Evolutionary conservation across 2,113 vertebrate species (phyloP), one percentile per base, ranked within the genome.

Genomic region (Corydoras sp.): DNA sequence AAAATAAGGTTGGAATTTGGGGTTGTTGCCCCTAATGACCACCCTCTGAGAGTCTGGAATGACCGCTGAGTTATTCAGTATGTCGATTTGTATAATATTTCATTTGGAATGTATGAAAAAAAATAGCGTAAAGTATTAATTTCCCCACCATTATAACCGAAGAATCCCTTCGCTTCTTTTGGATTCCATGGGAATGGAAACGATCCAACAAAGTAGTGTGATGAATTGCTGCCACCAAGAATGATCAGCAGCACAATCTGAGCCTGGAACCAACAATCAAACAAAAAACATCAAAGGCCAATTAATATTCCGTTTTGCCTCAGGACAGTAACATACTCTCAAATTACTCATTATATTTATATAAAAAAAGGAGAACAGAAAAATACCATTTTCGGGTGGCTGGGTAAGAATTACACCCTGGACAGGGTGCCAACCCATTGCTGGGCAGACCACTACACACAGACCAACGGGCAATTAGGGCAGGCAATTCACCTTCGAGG

Each of bases 241-340:
- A 99, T 96, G 67, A 97, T 84, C 82, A 99, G 75, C 31, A 99
- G 89, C 70, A 98, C 90, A 72, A 99, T 95, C 85, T 99, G 96
- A 66, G 96, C 96, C 95, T 86, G 84, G 81, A 5, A 84, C 80
- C 67, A 68, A 6, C 35, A 43, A 8, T 43, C 35, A 43, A 86
- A 43, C 4, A 43, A 24, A 24, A 24, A 24, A 24, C 18, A 24
- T 24, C 2, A 24, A 24, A 24, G 18, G 84, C 18, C 1, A 2
- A 24, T 24, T 24, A 24, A 24, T 24, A 24, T 24, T 24, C 2
- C 2, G 18, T 24, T 24, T 2, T 81, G 18, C 2, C 18, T 24
- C 18, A 24, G 18, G 2, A 1, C 18, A 24, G 5, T 24, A 24
- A 24, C 18, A 24, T 24, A 24, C 18, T 24, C 18, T 24, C 18